These are phyloP conservation scores for Atractosteus spatula DNA, from an alignment of 2,113 vertebrate genomes.

Conservation along the genomic window DNA sequence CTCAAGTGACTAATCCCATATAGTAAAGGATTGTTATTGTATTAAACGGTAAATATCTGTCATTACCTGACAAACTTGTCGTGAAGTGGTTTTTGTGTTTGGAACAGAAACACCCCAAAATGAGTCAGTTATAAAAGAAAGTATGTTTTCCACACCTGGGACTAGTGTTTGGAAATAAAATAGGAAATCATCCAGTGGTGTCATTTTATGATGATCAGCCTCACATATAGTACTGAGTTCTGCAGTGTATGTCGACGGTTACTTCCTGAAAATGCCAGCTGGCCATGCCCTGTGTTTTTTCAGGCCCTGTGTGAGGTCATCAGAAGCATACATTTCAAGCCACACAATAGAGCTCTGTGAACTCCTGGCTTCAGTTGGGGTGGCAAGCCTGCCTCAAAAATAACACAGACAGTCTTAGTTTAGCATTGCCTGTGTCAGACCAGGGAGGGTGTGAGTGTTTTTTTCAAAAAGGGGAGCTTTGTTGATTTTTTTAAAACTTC, in stretches of 20 bases:
- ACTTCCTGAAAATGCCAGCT: too few species aligned
- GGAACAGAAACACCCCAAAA: background rate
- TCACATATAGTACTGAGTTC: background rate
- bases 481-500: background rate
- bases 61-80: background rate
- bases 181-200: slow-evolving; percentile 18
- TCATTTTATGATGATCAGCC: slow-evolving; percentile 1
- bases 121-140: background rate
- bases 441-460: background rate
- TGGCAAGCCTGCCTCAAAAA: background rate
- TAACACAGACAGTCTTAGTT: background rate
- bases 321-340: background rate
- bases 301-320: background rate
- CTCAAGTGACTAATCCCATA: too few species aligned
- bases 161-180: slow-evolving; percentile 38
- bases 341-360: slow-evolving; percentile 4
- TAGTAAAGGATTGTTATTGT: too few species aligned
- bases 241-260: too few species aligned
- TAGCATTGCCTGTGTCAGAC: background rate
- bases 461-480: background rate
- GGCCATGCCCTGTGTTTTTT: background rate
- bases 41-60: background rate
- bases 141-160: background rate
- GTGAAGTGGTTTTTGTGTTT: too few species aligned
- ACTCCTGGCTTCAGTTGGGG: slow-evolving; percentile 2